A percentile compares a stretch with the other conserved stretches of the same genome.
phyloP scores from a whole-genome alignment of 1,140 invertebrate genomes.

The Cyclina sinensis region DNA sequence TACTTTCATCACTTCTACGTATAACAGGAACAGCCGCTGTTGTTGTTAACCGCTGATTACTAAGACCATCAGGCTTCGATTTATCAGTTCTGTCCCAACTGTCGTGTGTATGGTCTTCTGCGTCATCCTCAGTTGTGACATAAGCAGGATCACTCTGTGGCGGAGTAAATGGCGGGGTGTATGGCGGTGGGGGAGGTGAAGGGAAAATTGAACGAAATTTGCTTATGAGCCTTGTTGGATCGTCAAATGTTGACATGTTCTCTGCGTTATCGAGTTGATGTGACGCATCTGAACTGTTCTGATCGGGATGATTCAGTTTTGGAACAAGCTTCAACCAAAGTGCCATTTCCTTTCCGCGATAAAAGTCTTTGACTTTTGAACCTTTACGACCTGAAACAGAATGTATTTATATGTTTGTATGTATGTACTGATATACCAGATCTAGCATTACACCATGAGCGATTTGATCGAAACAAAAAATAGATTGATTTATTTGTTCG shows the following conservation, averaged over 20 bases:
- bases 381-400: constrained; percentile 60
- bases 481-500: neutral
- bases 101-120: constrained; percentile 73
- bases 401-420: neutral
- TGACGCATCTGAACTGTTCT: constrained; percentile 91
- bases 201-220: constrained; percentile 79
- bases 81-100: constrained; percentile 61
- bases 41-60: neutral
- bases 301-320: constrained; percentile 94
- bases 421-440: neutral
- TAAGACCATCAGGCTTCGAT: constrained; percentile 23
- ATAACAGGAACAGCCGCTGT: neutral
- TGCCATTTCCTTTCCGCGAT: constrained; percentile 97
- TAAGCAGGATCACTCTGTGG: constrained; percentile 20
- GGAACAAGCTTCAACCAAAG: constrained; percentile 99
- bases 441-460: neutral
- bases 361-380: constrained; percentile 93
- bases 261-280: constrained; percentile 92
- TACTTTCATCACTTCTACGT: neutral
- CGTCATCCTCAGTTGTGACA: constrained; percentile 31
- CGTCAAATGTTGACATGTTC: constrained; percentile 80
- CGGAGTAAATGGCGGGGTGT: constrained; percentile 64
- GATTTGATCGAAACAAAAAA: neutral
- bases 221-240: constrained; percentile 78
- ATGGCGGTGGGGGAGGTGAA: constrained; percentile 86